Percentiles rank a stretch among this genome's conserved stretches.
Conservation (phyloP, 1,140 invertebrate genomes). For the Drosophila nasuta region DNA sequence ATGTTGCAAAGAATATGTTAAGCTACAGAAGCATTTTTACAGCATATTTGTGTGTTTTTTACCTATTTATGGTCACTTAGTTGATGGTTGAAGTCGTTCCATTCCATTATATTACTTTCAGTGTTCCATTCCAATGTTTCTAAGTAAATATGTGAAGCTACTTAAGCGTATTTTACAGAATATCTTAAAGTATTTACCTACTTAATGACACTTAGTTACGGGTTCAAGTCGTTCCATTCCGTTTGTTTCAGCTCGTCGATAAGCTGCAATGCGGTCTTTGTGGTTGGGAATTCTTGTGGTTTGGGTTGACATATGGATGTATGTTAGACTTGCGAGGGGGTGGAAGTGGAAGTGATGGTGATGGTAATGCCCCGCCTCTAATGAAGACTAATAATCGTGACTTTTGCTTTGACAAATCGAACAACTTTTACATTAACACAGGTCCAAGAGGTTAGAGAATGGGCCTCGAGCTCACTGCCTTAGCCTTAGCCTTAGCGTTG, state of each 20-base stretch:
- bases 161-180: background rate
- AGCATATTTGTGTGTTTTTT: no score
- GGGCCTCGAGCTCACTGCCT: background rate
- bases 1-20: background rate
- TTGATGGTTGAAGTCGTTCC: background rate
- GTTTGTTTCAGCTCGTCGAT: constrained; percentile 10
- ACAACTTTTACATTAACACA: constrained; percentile 57
- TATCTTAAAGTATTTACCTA: background rate
- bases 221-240: constrained; percentile 4
- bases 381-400: constrained; percentile 62
- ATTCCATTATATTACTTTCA: background rate
- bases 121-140: background rate
- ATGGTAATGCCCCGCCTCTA: constrained; percentile 26
- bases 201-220: constrained; percentile 2
- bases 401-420: constrained; percentile 63
- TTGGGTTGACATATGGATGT: background rate
- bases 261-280: constrained; percentile 12
- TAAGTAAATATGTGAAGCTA: background rate
- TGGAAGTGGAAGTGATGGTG: no score
- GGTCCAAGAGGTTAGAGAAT: constrained; percentile 23
- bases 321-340: background rate
- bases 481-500: no score
- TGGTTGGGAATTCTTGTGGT: constrained; percentile 5
- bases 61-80: no score
- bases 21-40: background rate